Evolutionary conservation across 1,140 invertebrate species (phyloP), one percentile per base, ranked within the genome.

Genomic region (Anadara kagoshimensis): DNA sequence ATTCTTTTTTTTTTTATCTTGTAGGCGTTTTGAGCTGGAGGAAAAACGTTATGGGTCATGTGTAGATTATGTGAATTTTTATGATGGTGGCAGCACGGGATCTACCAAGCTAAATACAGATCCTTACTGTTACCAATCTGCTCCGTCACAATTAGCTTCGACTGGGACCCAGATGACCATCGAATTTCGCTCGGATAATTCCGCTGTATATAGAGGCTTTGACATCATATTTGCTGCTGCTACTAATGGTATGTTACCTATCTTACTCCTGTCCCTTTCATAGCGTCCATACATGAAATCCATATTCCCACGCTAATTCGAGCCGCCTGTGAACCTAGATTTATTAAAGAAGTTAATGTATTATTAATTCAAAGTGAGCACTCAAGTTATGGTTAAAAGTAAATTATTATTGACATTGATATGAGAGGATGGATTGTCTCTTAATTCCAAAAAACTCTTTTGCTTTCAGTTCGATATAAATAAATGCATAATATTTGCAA

Each of bases 51-150:
- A 41, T 18, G 70, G 78, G 0, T 16, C 64, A n/a, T 82, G 80
- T 56, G 20, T 61, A 1, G 80, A 82, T 61, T 80, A 79, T 61
- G 49, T 79, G 8, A 76, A 82, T 36, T 69, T 80, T 36, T 75
- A 79, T 41, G 76, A 78, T 24, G 80, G 80, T n/a, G 77, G 72
- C 7, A 67, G 18, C 29, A 67, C 71, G n/a, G 54, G 57, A 5
- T 47, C 43, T 8, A 29, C 53, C 22, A 20, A 43, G 20, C 62
- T 79, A 3, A 79, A 79, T 51, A 18, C 69, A 2, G 62, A 75
- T 16, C 73, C 67, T 14, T 51, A 75, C n/a, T 82, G 80, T 69
- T 78, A 75, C 10, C 51, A 14, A 12, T 69, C 54, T 18, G 45
- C 62, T 16, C 76, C 78, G 14, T 49, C 53, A 12, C 74, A 76